These are phyloP conservation scores for Rissa tridactyla DNA, from an alignment of 2,113 vertebrate species.

Conservation along the genomic window DNA sequence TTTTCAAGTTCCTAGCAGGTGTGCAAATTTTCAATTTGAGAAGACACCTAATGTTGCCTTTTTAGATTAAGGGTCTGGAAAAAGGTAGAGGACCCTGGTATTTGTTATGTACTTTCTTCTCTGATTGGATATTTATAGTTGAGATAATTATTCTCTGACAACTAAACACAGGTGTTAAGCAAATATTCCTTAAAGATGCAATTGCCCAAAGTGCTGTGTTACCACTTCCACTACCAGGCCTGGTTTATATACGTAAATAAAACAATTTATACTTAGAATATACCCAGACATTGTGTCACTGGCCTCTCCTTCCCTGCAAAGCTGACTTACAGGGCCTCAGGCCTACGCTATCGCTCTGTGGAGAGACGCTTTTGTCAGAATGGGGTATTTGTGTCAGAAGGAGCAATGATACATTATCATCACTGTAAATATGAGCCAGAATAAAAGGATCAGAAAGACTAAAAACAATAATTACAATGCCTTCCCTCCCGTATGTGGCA, in stretches of 20 bases:
- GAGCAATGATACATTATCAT: background rate
- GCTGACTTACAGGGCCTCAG: constrained; percentile 17
- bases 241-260: constrained; percentile 30
- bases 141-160: constrained; percentile 1
- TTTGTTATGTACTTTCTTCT: background rate
- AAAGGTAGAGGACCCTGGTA: background rate
- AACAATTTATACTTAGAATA: constrained; percentile 17
- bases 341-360: background rate
- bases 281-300: constrained; percentile 1
- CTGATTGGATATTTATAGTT: background rate
- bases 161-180: background rate
- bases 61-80: background rate
- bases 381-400: constrained; percentile 17
- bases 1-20: background rate
- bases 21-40: background rate
- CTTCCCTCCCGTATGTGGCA: background rate
- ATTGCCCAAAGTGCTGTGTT: background rate
- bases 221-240: background rate
- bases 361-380: constrained; percentile 2
- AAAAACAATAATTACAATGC: background rate
- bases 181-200: constrained; percentile 23
- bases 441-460: background rate
- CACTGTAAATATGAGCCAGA: background rate
- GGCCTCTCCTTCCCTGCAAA: background rate
- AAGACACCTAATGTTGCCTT: rapidly evolving